These are phyloP conservation scores for Agapornis canus DNA, from an alignment of 2,797 vertebrate genomes.

Conservation along the genomic window DNA sequence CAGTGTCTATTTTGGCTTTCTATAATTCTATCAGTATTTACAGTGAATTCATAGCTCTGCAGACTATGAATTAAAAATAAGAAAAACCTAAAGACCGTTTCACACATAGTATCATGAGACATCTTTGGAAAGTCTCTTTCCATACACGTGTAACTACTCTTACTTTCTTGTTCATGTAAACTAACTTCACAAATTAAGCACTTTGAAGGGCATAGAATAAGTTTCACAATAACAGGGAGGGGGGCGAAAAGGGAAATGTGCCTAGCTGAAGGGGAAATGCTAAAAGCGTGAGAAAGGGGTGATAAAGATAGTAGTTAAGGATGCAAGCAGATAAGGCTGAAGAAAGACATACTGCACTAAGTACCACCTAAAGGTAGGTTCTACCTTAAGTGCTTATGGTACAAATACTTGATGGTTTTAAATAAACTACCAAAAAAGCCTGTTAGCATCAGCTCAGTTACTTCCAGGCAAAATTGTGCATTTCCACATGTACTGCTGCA, in stretches of 20 bases:
- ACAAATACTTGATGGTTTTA: not conserved
- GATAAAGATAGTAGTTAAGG: not conserved
- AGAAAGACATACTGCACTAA: not conserved
- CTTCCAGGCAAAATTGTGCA: not conserved
- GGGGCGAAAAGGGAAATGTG: not conserved
- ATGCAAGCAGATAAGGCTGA: not conserved
- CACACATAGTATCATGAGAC: not conserved
- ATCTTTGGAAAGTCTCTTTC: not conserved
- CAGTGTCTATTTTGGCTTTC: not conserved
- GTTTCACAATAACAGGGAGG: not conserved
- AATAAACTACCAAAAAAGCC: not conserved
- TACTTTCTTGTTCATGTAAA: not conserved
- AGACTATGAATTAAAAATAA: not conserved
- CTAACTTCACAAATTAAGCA: not conserved
- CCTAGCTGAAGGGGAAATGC: not conserved
- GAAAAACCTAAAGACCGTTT: not conserved
- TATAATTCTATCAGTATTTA: not conserved
- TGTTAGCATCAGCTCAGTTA: not conserved
- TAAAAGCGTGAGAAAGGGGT: not conserved
- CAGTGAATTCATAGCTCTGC: not conserved
- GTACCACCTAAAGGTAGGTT: not conserved
- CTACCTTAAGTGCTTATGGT: not conserved
- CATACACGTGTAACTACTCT: fast-evolving
- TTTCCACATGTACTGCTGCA: fast-evolving
- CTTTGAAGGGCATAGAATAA: not conserved